Conservation (phyloP, 2,113 vertebrate genomes). For the Cebidichthys violaceus region DNA sequence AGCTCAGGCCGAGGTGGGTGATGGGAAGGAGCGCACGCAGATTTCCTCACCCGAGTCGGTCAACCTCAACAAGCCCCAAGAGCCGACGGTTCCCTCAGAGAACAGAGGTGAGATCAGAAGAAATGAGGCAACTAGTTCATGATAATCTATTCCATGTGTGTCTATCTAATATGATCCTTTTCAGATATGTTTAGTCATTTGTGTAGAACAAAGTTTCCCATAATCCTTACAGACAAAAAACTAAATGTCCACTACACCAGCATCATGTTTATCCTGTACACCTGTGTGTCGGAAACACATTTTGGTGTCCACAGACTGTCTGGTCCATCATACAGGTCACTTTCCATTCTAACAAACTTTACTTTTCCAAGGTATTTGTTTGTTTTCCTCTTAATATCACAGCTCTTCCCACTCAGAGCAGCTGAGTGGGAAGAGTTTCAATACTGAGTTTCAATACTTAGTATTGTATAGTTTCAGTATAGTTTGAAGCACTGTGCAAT, state of each 20-base stretch:
- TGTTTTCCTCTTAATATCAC: no score
- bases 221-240: no score
- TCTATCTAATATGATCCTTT: neutral
- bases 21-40: slow-evolving; percentile 87
- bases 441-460: no score
- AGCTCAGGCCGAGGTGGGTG: slow-evolving; percentile 67
- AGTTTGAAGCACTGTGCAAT: no score
- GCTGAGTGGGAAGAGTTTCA: no score
- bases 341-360: neutral
- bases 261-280: neutral
- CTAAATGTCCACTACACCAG: neutral
- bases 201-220: no score
- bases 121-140: neutral
- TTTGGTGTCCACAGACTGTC: neutral
- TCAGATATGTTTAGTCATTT: neutral
- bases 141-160: neutral
- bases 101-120: slow-evolving; percentile 81
- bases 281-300: no score
- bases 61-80: slow-evolving; percentile 84
- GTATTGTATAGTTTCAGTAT: no score
- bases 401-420: no score
- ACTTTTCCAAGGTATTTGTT: no score
- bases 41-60: slow-evolving; percentile 85
- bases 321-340: neutral
- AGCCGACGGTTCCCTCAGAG: slow-evolving; percentile 80